A percentile compares a stretch with the other conserved stretches of the same genome.
phyloP scores from a whole-genome alignment of 2,888 invertebrate genomes.

The Harpalus rufipes region DNA sequence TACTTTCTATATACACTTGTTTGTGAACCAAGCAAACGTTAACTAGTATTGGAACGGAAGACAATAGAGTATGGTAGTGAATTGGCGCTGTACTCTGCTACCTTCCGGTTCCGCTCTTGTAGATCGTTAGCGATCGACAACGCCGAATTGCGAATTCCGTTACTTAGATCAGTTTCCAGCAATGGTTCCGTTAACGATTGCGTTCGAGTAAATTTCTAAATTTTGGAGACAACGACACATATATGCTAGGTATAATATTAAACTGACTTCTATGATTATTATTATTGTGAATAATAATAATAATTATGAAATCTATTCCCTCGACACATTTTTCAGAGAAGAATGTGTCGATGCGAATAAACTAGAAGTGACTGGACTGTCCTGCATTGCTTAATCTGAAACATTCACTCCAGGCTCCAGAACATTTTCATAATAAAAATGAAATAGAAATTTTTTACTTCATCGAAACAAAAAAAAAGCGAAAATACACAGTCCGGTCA shows the following conservation, averaged over 20 bases:
- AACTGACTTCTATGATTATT: conserved; percentile 65
- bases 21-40: conserved; percentile 68
- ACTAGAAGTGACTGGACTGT: conserved; percentile 56
- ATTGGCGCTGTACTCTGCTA: conserved; percentile 1
- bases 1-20: conserved; percentile 43
- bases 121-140: conserved; percentile 64
- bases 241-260: conserved; percentile 71
- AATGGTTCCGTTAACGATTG: conserved; percentile 59
- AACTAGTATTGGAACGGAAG: conserved; percentile 18
- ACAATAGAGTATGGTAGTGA: background rate
- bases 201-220: conserved; percentile 63
- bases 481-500: conserved; percentile 43
- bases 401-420: background rate
- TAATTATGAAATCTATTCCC: conserved; percentile 55
- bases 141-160: conserved; percentile 62
- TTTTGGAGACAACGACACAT: conserved; percentile 77
- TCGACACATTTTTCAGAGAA: conserved; percentile 51
- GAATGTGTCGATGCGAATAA: conserved; percentile 51
- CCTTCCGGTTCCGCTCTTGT: conserved; percentile 26
- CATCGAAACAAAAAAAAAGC: conserved; percentile 7
- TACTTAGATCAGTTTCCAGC: conserved; percentile 49
- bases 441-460: conserved; percentile 62
- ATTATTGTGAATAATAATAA: conserved; percentile 66
- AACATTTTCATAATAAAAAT: conserved; percentile 37
- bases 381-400: conserved; percentile 37